Base-by-base conservation (phyloP, 2,888 invertebrate species). In the Xestia ashworthii region DNA sequence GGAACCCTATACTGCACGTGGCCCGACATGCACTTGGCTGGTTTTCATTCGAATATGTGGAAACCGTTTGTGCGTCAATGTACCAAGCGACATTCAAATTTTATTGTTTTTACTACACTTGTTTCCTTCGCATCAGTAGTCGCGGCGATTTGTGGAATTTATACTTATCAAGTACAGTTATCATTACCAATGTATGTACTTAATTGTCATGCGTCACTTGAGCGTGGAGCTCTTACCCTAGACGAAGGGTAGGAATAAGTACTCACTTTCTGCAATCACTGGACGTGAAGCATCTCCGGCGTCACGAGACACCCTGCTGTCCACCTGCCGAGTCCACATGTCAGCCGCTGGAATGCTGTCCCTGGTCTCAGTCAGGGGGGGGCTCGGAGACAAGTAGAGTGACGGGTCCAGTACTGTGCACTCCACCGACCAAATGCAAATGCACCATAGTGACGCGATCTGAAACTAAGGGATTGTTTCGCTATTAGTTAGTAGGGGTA, bases 351-450 rank as follows among this genome's bases (percentile, higher is more conserved):
- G n/a, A n/a, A 89, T 70, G 67, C 83, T 85, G 41, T 82, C 87
- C 12, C 83, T 83, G 0, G 86, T 78, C 5, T 90, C 89, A 0
- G 89, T 82, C 14, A 96, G 85, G 0, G 96, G 96, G 0, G 96
- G 96, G 74, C 92, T 94, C 0, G 96, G 96, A 22, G 90, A 90
- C n/a, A 96, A 88, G 83, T 93, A 95, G 16, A 96, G 86, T 0
- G 95, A 92, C 12, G 96, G 96, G 78, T 96, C 96, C 55, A 96
- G 87, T 0, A 96, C 93, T 38, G 89, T 89, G 44, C 90, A 82
- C 41, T 93, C 89, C 64, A 86, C 85, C 12, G 84, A 73, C 78
- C 76, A 81, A n/a, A 76, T 66, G 53, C 73, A 83, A 71, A 88
- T 68, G 75, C 81, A 90, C 67, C 85, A 87, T 53, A 89, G 14